Percentiles rank a stretch among this genome's conserved stretches.
These are phyloP conservation scores for Mesembrinibis cayennensis DNA, from an alignment of 2,113 vertebrate species.

Conservation along the genomic window DNA sequence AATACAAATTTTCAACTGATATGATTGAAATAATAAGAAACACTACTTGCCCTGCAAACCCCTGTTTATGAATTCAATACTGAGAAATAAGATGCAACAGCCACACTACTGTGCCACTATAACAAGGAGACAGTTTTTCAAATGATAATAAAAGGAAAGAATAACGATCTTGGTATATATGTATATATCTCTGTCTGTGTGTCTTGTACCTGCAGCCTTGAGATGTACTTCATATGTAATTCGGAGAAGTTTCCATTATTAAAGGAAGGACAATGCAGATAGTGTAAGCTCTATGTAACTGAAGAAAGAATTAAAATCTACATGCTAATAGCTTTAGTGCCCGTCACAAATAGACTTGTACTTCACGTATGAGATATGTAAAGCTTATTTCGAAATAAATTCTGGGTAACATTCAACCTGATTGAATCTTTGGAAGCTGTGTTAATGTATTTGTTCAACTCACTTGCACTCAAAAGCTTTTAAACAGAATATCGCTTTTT, in stretches of 20 bases:
- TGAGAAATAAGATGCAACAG: not conserved
- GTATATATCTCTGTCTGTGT: not conserved
- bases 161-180: not conserved
- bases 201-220: not conserved
- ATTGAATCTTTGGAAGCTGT: constrained; percentile 70
- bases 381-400: constrained; percentile 77
- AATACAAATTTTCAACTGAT: constrained; percentile 23
- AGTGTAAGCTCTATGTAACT: constrained; percentile 4
- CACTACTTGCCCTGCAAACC: not conserved
- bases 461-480: constrained; percentile 74
- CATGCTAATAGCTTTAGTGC: constrained; percentile 67
- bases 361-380: constrained; percentile 48
- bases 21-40: constrained; percentile 5
- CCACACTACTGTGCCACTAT: not conserved
- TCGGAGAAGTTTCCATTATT: not conserved
- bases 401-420: constrained; percentile 68
- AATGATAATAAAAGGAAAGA: constrained; percentile 1
- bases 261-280: constrained; percentile 3
- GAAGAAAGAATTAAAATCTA: constrained; percentile 72
- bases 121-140: not conserved
- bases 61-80: not conserved
- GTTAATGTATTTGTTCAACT: constrained; percentile 79
- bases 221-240: not conserved
- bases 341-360: constrained; percentile 55
- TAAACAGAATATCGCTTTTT: constrained; percentile 76